phyloP scores from a whole-genome alignment of 2,113 vertebrate genomes.

The Sula dactylatra region DNA sequence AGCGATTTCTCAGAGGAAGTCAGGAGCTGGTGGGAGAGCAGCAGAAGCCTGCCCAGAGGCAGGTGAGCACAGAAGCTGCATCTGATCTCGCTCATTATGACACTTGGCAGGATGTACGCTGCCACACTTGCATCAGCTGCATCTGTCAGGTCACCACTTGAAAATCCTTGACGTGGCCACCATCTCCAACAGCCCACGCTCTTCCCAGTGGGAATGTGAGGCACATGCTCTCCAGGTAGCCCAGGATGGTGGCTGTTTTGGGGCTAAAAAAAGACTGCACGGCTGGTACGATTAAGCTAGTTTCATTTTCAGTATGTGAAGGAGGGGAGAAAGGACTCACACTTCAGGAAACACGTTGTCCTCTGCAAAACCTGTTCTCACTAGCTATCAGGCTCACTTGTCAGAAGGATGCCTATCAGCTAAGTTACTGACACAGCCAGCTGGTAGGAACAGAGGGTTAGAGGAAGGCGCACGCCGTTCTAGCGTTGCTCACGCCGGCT shows the following conservation, averaged over 20 bases:
- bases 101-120: not conserved
- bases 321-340: not conserved
- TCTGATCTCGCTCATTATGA: not conserved
- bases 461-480: not conserved
- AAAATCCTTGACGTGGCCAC: not conserved
- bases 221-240: not conserved
- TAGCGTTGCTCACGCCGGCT: rapidly evolving
- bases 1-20: not conserved
- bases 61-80: not conserved
- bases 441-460: not conserved
- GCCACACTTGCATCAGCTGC: not conserved
- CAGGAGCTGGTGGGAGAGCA: not conserved
- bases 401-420: not conserved
- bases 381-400: not conserved
- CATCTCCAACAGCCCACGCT: not conserved
- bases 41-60: not conserved
- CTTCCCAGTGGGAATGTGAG: not conserved
- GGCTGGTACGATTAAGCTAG: not conserved
- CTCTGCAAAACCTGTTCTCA: not conserved
- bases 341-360: not conserved
- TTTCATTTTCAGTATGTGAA: not conserved
- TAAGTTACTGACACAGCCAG: not conserved
- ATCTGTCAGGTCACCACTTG: not conserved
- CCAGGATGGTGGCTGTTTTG: not conserved
- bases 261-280: not conserved